Evolutionary conservation across 2,888 invertebrate species (phyloP).

Genomic region (Agonopterix subpropinquella): DNA sequence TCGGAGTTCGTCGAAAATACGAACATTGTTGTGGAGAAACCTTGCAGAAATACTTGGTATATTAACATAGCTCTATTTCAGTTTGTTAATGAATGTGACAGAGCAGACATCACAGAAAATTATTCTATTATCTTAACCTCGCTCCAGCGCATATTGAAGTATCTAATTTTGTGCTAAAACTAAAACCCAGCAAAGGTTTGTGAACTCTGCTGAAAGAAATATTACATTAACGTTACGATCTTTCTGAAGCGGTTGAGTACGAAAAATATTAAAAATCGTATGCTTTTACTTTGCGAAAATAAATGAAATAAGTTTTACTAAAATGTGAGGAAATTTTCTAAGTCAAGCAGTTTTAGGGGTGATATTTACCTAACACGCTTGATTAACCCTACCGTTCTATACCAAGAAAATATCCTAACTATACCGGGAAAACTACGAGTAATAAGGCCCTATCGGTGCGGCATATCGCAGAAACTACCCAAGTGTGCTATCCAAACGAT

Average conservation of each 20-base stretch:
- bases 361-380: background rate
- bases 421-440: background rate
- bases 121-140: constrained; percentile 4
- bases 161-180: constrained; percentile 3
- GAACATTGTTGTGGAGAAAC: constrained; percentile 36
- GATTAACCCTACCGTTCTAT: background rate
- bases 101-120: constrained; percentile 8
- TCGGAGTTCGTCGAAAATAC: constrained; percentile 32
- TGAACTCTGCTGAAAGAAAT: background rate
- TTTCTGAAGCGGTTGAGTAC: background rate
- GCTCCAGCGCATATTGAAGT: constrained; percentile 1
- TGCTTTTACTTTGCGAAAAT: no score
- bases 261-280: no score
- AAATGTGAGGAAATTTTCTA: no score
- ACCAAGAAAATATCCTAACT: background rate
- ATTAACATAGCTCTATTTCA: constrained; percentile 4
- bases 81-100: constrained; percentile 9
- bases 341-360: background rate
- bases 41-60: constrained; percentile 7
- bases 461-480: constrained; percentile 3
- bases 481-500: constrained; percentile 6
- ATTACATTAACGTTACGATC: background rate
- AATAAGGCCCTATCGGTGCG: constrained; percentile 4
- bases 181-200: background rate
- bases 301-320: no score